Conservation (phyloP, 2,113 vertebrate genomes). For the Zosterops japonicus region DNA sequence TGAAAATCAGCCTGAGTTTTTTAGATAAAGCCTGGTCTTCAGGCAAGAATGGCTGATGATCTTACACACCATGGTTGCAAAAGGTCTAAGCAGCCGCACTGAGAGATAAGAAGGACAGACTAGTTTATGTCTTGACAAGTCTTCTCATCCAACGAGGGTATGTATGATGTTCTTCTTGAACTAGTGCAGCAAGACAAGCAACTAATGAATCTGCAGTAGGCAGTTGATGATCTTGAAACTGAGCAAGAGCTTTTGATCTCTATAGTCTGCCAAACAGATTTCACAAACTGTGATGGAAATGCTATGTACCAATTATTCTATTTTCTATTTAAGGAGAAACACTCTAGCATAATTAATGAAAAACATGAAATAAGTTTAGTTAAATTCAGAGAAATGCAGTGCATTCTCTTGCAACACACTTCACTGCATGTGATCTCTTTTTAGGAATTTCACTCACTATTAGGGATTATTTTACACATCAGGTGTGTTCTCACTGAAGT, state of each 20-base stretch:
- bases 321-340: background rate
- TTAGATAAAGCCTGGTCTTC: background rate
- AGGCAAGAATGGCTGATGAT: background rate
- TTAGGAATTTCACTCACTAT: background rate
- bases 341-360: background rate
- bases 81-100: background rate
- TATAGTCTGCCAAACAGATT: background rate
- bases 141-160: background rate
- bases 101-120: background rate
- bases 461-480: background rate
- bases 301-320: background rate
- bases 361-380: background rate
- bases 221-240: background rate
- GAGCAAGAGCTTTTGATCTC: conserved; percentile 10
- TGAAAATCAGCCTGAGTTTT: background rate
- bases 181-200: background rate
- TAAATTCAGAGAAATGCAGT: background rate
- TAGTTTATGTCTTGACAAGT: background rate
- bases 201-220: background rate
- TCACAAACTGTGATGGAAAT: conserved; percentile 7
- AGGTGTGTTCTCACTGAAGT: conserved; percentile 36
- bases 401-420: background rate
- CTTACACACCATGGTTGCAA: background rate
- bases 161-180: background rate
- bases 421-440: background rate